Conservation (phyloP, 1,140 invertebrate genomes). For the Pygmarrhopalites habei region DNA sequence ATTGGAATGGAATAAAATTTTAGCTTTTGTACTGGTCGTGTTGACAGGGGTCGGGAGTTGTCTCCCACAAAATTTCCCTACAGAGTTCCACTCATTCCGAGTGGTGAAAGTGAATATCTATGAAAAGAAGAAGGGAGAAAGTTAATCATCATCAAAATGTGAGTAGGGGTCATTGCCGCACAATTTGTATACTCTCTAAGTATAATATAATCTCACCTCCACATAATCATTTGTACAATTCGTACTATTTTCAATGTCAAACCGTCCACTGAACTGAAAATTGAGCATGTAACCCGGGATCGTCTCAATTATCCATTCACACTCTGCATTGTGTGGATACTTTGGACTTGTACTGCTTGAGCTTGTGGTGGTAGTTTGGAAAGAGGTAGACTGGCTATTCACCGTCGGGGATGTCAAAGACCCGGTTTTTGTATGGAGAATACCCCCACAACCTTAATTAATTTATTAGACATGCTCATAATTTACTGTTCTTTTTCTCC, state of each 20-base stretch:
- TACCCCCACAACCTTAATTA: conserved; percentile 52
- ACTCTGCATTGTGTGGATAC: conserved; percentile 69
- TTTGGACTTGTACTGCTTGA: neutral
- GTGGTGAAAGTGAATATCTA: conserved; percentile 22
- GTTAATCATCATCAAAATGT: no score
- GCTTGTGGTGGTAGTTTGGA: conserved; percentile 48
- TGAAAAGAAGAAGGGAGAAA: conserved; percentile 5
- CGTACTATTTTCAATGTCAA: conserved; percentile 61
- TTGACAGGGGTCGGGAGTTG: conserved; percentile 53
- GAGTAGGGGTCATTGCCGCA: no score
- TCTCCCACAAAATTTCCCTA: conserved; percentile 64
- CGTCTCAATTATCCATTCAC: conserved; percentile 63
- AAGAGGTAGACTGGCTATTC: conserved; percentile 48
- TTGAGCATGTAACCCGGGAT: conserved; percentile 61
- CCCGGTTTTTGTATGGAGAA: conserved; percentile 46
- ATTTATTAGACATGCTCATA: no score
- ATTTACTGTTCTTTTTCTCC: no score
- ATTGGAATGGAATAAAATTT: conserved; percentile 63
- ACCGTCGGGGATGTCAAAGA: no score
- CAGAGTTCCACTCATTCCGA: conserved; percentile 45
- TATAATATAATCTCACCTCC: conserved; percentile 53
- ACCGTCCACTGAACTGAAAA: conserved; percentile 60
- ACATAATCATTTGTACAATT: conserved; percentile 75
- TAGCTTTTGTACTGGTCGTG: conserved; percentile 58
- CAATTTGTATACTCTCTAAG: no score